Evolutionary conservation across 2,113 vertebrate genomes (phyloP).

Genomic region (Nipponia nippon): DNA sequence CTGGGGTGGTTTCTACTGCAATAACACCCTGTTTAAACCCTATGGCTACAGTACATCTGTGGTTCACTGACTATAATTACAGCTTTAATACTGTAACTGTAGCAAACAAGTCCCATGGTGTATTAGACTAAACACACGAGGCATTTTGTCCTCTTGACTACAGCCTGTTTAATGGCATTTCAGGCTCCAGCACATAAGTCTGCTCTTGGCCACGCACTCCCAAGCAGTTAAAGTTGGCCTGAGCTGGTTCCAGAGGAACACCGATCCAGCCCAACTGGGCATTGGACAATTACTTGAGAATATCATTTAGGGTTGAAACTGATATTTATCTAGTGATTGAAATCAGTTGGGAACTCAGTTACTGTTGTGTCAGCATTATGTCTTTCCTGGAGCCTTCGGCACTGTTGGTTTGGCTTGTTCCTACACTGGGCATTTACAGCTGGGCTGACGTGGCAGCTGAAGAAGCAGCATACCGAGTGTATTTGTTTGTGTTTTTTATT

Average conservation of each 20-base stretch:
- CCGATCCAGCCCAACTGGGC: conserved; percentile 71
- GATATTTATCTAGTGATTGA: conserved; percentile 80
- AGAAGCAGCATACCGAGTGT: conserved; percentile 21
- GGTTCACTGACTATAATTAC: conserved; percentile 77
- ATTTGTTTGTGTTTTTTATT: conserved; percentile 41
- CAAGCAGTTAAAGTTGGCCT: conserved; percentile 59
- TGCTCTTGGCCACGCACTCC: conserved; percentile 65
- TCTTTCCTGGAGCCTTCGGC: conserved; percentile 60
- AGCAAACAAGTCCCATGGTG: conserved; percentile 65
- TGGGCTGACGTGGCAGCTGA: conserved; percentile 64
- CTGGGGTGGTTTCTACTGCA: conserved; percentile 62
- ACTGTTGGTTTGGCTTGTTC: conserved; percentile 60
- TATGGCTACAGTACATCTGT: conserved; percentile 61
- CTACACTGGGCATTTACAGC: conserved; percentile 41
- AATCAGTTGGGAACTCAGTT: conserved; percentile 72
- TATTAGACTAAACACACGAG: conserved; percentile 52
- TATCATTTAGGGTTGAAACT: conserved; percentile 69
- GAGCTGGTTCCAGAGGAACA: conserved; percentile 70
- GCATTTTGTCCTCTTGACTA: conserved; percentile 63
- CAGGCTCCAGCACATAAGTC: conserved; percentile 72
- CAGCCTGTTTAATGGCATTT: conserved; percentile 67
- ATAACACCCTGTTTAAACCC: conserved; percentile 57
- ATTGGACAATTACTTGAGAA: conserved; percentile 70
- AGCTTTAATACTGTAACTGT: conserved; percentile 71
- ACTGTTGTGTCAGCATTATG: conserved; percentile 75